Base-by-base conservation (phyloP, 2,113 vertebrate species). In the Mus pahari region DNA sequence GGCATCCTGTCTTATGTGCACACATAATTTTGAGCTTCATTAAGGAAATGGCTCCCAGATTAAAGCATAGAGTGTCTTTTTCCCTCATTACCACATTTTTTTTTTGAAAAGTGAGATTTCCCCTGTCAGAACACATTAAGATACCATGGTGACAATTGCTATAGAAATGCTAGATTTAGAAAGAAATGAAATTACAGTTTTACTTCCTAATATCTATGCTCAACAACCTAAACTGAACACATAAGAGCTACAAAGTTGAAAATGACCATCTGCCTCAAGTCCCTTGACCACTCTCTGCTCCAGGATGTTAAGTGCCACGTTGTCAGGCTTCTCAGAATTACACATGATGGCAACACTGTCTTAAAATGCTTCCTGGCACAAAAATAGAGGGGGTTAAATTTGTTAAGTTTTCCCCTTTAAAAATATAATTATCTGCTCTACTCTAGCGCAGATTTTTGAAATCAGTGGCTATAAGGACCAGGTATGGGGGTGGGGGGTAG, bases 121-220 rank as follows among this genome's bases (percentile, higher is more conserved):
- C 58, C 28, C 45, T 97, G 94, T 97, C 96, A 96, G 95, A 94
- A 96, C 81, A 97, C 92, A 93, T 95, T 94, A 93, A 94, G 84
- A 92, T 94, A 94, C 93, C 93, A 96, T 96, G 95, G 96, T 96
- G 97, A 97, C 93, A 96, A 97, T 71, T 94, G 93, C 96, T 97
- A 93, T 95, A 98, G 94, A 96, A 97, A 97, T 97, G 90, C 86
- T 89, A 89, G 88, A 96, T 97, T 97, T 96, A 96, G 96, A 97
- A 96, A 95, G 53, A 88, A 97, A 86, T 42, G 16, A 73, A 81
- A 94, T 92, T 90, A 96, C 55, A 91, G 36, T 92, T 96, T 75
- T 93, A n/a, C 89, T 96, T 92, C 45, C 88, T 95, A 33, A 68
- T 75, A 74, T 50, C 88, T 64, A 12, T 83, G 70, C 87, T 95